These are phyloP conservation scores for Apodemus sylvaticus DNA, from an alignment of 2,113 vertebrate genomes.

Conservation along the genomic window DNA sequence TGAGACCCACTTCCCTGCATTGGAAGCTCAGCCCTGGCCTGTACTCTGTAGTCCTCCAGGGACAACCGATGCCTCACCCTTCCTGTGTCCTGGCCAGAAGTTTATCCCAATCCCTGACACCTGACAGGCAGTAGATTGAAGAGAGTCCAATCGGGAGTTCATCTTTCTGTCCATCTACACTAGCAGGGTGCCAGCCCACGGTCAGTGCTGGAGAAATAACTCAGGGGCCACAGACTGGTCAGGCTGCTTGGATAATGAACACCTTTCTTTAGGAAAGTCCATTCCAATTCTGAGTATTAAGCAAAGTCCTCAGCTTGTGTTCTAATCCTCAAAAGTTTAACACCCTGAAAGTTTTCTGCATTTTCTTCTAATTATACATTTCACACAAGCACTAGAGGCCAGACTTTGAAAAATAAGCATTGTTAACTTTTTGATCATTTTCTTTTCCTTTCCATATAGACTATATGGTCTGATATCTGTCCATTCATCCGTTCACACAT, in stretches of 20 bases:
- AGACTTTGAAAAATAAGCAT: constrained; percentile 44
- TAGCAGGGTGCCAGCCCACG: background rate
- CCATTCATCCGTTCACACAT: background rate
- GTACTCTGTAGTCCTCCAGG: background rate
- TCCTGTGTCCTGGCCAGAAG: background rate
- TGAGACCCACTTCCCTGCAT: background rate
- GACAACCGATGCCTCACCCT: background rate
- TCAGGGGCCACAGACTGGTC: background rate
- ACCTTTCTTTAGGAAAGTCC: background rate
- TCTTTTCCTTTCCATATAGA: constrained; percentile 21
- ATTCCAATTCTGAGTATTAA: background rate
- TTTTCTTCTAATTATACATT: constrained; percentile 44
- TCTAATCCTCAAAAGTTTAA: background rate
- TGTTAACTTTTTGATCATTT: constrained; percentile 59
- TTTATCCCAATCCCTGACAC: background rate
- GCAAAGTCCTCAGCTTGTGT: background rate
- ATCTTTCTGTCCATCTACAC: background rate
- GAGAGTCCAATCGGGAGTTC: background rate
- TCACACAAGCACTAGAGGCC: background rate
- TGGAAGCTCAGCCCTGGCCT: background rate
- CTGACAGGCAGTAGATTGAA: background rate
- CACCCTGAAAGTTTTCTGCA: background rate
- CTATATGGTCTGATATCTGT: background rate
- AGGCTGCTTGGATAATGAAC: background rate
- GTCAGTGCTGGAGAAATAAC: background rate